phyloP scores from a whole-genome alignment of 2,797 vertebrate species.

The Halcyon leucocephala region DNA sequence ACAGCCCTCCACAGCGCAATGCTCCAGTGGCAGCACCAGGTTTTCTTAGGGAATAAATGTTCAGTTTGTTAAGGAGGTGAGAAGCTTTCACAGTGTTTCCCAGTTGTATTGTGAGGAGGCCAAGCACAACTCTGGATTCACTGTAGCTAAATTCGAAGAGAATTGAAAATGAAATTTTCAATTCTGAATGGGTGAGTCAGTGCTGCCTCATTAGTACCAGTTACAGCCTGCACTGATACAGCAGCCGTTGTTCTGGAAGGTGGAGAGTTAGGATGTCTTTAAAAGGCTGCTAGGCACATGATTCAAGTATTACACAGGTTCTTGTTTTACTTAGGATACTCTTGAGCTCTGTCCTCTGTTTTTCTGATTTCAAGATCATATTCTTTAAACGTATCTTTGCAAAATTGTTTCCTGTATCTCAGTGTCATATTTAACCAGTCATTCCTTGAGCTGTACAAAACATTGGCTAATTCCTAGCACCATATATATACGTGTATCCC shows the following conservation, averaged over 20 bases:
- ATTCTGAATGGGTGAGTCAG: background rate
- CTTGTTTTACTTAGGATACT: background rate
- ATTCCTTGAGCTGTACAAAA: background rate
- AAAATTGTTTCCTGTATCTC: background rate
- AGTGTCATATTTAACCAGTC: background rate
- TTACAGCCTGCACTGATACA: background rate
- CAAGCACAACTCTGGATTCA: background rate
- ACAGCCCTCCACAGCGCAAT: background rate
- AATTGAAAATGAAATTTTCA: slow-evolving; percentile 31
- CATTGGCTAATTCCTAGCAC: background rate
- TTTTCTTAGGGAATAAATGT: slow-evolving; percentile 33
- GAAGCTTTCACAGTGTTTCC: background rate
- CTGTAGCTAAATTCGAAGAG: background rate
- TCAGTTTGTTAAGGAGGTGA: background rate
- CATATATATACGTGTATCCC: background rate
- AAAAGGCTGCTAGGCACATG: background rate
- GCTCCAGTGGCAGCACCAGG: background rate
- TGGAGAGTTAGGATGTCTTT: background rate
- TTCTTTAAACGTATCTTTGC: background rate
- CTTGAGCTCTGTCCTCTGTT: background rate
- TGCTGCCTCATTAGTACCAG: background rate
- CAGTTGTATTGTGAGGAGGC: background rate
- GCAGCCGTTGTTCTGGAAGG: background rate
- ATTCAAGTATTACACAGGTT: background rate
- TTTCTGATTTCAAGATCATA: background rate